A percentile compares a stretch with the other conserved stretches of the same genome.
These are phyloP conservation scores for Ceraclea dissimilis DNA, from an alignment of 2,888 invertebrate genomes.

Conservation along the genomic window DNA sequence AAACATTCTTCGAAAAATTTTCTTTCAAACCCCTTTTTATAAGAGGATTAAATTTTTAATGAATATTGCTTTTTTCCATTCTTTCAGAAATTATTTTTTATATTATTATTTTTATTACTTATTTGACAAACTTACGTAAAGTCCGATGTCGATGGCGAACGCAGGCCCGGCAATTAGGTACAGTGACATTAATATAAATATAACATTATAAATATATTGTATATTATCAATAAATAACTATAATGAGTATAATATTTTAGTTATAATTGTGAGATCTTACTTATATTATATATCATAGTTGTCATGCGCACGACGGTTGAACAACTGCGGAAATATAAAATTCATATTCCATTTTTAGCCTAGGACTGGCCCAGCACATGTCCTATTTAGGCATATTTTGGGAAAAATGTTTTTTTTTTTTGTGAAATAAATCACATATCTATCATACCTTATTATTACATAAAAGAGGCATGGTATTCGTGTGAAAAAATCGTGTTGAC, in stretches of 20 bases:
- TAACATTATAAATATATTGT: slow-evolving; percentile 12
- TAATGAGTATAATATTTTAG: not conserved
- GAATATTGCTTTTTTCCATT: not conserved
- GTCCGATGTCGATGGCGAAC: slow-evolving; percentile 9
- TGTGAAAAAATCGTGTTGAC: too few species aligned
- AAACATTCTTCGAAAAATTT: too few species aligned
- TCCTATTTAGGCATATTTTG: too few species aligned
- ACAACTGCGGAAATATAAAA: not conserved
- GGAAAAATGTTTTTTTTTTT: too few species aligned
- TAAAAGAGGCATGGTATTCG: too few species aligned
- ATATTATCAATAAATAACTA: slow-evolving; percentile 14
- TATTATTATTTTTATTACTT: too few species aligned
- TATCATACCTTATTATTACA: too few species aligned
- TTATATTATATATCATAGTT: not conserved
- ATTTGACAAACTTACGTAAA: not conserved
- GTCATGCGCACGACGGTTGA: not conserved
- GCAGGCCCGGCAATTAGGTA: slow-evolving; percentile 25
- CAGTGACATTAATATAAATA: slow-evolving; percentile 21
- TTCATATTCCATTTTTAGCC: not conserved
- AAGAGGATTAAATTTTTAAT: too few species aligned
- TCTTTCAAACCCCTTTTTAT: too few species aligned
- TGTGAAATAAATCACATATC: too few species aligned
- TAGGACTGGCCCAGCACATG: too few species aligned
- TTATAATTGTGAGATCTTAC: not conserved
- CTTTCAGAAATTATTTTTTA: slow-evolving; percentile 3